A percentile compares a stretch with the other conserved stretches of the same genome.
These are phyloP conservation scores for Anser brachyrhynchus DNA, from an alignment of 2,113 vertebrate species.

Conservation along the genomic window DNA sequence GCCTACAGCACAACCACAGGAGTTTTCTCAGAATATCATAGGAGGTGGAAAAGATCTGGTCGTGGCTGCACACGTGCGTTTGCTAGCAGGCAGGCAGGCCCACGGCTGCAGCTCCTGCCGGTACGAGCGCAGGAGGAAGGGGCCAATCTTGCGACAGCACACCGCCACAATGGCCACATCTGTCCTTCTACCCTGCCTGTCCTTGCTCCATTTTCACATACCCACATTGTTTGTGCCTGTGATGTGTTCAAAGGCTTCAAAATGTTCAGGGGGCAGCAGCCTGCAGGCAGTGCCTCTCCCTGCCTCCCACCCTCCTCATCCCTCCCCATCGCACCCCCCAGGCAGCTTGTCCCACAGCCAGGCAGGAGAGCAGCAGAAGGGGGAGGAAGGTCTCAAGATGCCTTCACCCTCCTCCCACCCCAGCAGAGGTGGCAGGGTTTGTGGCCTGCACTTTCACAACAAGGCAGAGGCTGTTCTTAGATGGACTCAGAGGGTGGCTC, in stretches of 20 bases:
- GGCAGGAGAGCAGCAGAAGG: not conserved
- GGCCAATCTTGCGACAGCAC: too few species aligned
- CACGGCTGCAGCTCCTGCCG: too few species aligned
- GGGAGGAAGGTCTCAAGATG: not conserved
- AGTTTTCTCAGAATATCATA: not conserved
- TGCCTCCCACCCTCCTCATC: not conserved
- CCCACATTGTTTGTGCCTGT: rapidly evolving
- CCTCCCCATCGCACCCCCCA: not conserved
- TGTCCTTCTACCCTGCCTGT: too few species aligned
- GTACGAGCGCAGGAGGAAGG: too few species aligned
- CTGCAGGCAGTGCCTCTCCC: not conserved
- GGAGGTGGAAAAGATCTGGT: too few species aligned
- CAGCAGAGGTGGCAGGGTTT: not conserved
- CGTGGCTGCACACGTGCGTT: too few species aligned
- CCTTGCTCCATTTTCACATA: not conserved
- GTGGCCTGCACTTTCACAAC: not conserved
- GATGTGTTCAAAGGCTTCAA: not conserved
- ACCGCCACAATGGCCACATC: too few species aligned
- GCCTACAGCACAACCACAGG: not conserved
- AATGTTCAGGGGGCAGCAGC: not conserved
- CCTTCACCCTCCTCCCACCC: not conserved
- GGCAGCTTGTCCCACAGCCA: not conserved
- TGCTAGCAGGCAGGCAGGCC: too few species aligned
- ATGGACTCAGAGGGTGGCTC: not conserved
- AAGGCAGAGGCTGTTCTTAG: not conserved